phyloP scores from a whole-genome alignment of 1,140 invertebrate genomes.

The Drosophila hydei region DNA sequence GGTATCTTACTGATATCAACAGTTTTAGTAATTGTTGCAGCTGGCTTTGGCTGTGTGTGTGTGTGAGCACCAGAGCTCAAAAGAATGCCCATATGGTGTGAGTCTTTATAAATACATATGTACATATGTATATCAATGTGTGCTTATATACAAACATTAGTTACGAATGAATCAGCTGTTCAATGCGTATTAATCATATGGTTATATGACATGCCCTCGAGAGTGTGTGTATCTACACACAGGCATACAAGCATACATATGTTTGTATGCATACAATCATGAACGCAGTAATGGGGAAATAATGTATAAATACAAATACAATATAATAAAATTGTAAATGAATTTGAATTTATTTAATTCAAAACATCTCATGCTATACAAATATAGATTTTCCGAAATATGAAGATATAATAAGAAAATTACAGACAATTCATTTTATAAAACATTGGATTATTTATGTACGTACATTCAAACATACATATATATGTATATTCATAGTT shows the following conservation, averaged over 20 bases:
- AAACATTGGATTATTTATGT: too few relatives aligned
- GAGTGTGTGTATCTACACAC: conserved; percentile 20
- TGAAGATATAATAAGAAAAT: too few relatives aligned
- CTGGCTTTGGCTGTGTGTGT: conserved; percentile 56
- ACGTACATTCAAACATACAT: too few relatives aligned
- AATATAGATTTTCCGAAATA: too few relatives aligned
- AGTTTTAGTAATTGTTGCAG: conserved; percentile 63
- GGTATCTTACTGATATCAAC: conserved; percentile 54
- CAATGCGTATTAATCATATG: conserved; percentile 75
- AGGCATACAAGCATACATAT: conserved; percentile 10
- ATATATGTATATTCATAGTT: too few relatives aligned
- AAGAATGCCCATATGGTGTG: conserved; percentile 17
- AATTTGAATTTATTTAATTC: too few relatives aligned
- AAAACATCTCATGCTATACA: too few relatives aligned
- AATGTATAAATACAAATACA: background rate
- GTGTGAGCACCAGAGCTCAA: conserved; percentile 35
- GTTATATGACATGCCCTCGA: conserved; percentile 43
- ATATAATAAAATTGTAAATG: too few relatives aligned
- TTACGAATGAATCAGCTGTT: conserved; percentile 75
- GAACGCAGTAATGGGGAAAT: background rate
- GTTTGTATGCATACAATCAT: conserved; percentile 9
- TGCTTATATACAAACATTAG: conserved; percentile 27
- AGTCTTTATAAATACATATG: conserved; percentile 12
- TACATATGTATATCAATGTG: conserved; percentile 2
- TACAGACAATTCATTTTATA: too few relatives aligned